Evolutionary conservation across 2,797 vertebrate species (phyloP).

Genomic region (Diglossa cyanea): DNA sequence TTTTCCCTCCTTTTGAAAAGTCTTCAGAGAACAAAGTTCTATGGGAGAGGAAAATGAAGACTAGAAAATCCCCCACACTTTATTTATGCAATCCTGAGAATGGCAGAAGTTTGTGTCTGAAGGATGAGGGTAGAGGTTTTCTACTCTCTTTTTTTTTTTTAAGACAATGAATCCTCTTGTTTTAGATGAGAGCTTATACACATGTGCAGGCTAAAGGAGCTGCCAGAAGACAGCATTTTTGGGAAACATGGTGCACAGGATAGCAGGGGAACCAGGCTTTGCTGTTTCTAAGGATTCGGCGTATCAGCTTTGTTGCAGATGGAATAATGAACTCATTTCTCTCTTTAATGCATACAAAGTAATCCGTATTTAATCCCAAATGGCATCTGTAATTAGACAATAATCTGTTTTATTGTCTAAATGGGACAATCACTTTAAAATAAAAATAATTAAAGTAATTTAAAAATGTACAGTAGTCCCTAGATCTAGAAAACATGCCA

Average conservation of each 20-base stretch:
- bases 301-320: background rate
- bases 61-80: background rate
- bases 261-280: background rate
- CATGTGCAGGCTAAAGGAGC: background rate
- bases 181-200: background rate
- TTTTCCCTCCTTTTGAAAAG: background rate
- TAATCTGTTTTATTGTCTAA: background rate
- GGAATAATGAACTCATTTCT: background rate
- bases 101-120: background rate
- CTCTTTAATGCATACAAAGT: background rate
- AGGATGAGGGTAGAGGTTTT: background rate
- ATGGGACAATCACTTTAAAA: background rate
- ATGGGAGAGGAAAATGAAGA: background rate
- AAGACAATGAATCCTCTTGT: background rate
- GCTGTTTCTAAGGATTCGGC: background rate
- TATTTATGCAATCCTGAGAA: background rate
- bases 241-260: background rate
- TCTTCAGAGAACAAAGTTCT: background rate
- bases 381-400: background rate
- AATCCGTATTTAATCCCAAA: background rate
- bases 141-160: background rate
- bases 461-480: background rate
- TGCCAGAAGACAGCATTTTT: background rate
- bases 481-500: background rate
- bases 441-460: background rate